A percentile compares a stretch with the other conserved stretches of the same genome.
Evolutionary conservation across 2,888 invertebrate species (phyloP).

Genomic region (Stomorhina lunata): DNA sequence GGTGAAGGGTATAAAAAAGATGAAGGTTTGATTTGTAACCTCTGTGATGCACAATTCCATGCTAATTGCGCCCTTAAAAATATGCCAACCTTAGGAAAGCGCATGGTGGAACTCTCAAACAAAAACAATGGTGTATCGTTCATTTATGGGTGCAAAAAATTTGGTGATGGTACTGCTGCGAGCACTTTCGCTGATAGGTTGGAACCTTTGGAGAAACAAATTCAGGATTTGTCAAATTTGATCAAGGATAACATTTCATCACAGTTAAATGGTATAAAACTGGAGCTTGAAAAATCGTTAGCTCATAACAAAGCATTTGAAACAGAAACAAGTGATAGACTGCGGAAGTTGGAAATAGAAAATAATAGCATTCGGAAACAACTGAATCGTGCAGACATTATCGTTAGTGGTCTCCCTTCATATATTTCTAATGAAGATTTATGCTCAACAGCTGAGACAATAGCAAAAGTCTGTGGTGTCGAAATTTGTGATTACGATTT

Average conservation of each 20-base stretch:
- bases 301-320: neutral
- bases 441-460: too few relatives aligned
- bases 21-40: too few relatives aligned
- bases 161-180: neutral
- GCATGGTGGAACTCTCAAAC: neutral
- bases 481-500: too few relatives aligned
- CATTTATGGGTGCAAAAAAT: conserved; percentile 13
- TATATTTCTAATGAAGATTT: too few relatives aligned
- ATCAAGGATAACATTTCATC: neutral
- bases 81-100: neutral
- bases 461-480: too few relatives aligned
- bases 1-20: too few relatives aligned
- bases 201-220: neutral
- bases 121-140: neutral
- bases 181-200: neutral
- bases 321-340: neutral
- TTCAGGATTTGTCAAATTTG: neutral
- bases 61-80: neutral
- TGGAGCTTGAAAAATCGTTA: neutral
- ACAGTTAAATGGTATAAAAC: neutral
- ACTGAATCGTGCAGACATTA: neutral
- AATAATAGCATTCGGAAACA: neutral
- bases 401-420: neutral
- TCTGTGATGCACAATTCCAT: too few relatives aligned
- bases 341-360: neutral